A percentile compares a stretch with the other conserved stretches of the same genome.
phyloP scores from a whole-genome alignment of 2,113 vertebrate species.

The Ariopsis seemanni region DNA sequence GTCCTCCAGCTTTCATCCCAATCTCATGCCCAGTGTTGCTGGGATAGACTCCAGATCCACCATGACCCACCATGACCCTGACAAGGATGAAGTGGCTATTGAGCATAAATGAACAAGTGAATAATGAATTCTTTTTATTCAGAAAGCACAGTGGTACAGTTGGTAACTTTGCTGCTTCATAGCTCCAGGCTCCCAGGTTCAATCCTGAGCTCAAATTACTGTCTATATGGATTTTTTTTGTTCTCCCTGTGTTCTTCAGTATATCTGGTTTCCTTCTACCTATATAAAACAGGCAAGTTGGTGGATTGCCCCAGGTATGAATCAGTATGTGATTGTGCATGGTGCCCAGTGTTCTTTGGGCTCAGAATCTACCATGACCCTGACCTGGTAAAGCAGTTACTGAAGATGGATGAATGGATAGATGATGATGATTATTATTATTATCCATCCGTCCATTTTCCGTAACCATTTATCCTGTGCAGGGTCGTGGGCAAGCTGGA shows the following conservation, averaged over 20 bases:
- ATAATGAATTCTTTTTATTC: background rate
- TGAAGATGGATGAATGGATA: background rate
- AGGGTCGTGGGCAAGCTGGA: too few species aligned
- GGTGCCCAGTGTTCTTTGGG: background rate
- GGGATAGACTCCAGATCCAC: background rate
- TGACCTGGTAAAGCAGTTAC: background rate
- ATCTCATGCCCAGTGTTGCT: background rate
- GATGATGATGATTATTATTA: too few species aligned
- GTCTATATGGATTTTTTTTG: background rate
- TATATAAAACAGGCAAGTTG: background rate
- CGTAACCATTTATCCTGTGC: too few species aligned
- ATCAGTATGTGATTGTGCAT: background rate
- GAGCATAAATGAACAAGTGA: background rate
- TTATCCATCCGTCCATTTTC: too few species aligned
- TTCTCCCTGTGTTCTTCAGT: background rate
- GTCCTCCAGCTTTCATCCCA: background rate
- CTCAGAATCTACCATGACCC: background rate
- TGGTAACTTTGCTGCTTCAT: background rate
- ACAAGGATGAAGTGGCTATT: background rate
- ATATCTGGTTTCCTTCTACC: too few species aligned
- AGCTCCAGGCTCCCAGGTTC: background rate
- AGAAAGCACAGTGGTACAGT: background rate
- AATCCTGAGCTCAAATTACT: background rate
- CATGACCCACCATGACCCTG: too few species aligned
- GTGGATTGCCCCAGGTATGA: background rate